These are phyloP conservation scores for Gadopsis bispinosus DNA, from an alignment of 2,797 vertebrate species.

Conservation along the genomic window DNA sequence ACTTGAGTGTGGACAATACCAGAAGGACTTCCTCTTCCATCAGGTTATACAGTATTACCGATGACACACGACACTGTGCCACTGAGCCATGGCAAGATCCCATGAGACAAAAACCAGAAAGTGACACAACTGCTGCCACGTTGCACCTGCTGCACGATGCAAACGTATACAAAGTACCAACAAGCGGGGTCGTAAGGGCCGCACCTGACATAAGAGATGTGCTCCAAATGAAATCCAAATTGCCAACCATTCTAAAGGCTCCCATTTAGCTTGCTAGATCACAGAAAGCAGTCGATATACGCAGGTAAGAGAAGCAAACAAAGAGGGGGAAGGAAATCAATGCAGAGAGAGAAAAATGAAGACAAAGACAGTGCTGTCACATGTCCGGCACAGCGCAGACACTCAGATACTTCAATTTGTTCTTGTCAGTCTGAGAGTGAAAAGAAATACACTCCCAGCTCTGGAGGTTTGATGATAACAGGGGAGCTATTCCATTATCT, in stretches of 20 bases:
- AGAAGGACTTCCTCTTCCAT: constrained; percentile 48
- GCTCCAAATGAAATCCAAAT: constrained; percentile 1
- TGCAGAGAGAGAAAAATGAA: constrained; percentile 20
- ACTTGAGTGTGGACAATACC: constrained; percentile 57
- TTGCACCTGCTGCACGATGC: constrained; percentile 39
- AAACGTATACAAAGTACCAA: background rate
- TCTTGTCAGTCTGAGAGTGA: constrained; percentile 25
- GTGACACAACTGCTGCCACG: constrained; percentile 24
- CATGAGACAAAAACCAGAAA: constrained; percentile 39
- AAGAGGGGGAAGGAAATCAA: constrained; percentile 15
- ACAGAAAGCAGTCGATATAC: constrained; percentile 39
- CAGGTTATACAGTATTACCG: constrained; percentile 47
- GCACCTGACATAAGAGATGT: background rate
- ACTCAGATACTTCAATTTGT: background rate
- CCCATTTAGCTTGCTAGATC: constrained; percentile 22
- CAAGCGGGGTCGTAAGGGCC: constrained; percentile 1
- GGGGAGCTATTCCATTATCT: constrained; percentile 63
- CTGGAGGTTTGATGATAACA: constrained; percentile 75
- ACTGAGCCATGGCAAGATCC: constrained; percentile 49
- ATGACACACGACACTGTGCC: constrained; percentile 53
- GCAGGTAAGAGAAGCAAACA: constrained; percentile 17
- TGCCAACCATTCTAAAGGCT: background rate
- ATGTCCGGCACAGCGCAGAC: constrained; percentile 6
- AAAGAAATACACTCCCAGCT: constrained; percentile 38
- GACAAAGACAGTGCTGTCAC: constrained; percentile 23